Evolutionary conservation across 2,888 invertebrate species (phyloP).

Genomic region (Amitus sp.): DNA sequence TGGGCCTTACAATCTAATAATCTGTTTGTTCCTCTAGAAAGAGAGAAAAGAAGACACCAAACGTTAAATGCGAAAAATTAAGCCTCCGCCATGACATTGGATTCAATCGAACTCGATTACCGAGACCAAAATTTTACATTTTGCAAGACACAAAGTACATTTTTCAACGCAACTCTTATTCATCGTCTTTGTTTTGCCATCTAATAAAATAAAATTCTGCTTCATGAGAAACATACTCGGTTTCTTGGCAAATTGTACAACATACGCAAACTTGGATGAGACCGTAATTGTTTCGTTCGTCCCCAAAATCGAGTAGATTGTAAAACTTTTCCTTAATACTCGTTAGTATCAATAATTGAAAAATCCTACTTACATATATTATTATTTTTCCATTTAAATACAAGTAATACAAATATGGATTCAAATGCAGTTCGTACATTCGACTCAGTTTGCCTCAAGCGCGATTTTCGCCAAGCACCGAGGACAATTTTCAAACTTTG

Average conservation of each 20-base stretch:
- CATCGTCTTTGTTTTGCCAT: too few relatives aligned
- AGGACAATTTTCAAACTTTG: too few relatives aligned
- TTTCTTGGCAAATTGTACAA: background rate
- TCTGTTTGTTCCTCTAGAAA: slow-evolving; percentile 4
- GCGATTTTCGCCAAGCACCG: background rate
- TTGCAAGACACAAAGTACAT: background rate
- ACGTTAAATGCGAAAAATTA: background rate
- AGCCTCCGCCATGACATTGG: background rate
- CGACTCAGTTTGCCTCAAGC: slow-evolving; percentile 39
- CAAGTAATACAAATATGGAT: slow-evolving; percentile 28
- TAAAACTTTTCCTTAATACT: slow-evolving; percentile 56
- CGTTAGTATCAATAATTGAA: slow-evolving; percentile 52
- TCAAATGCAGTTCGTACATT: slow-evolving; percentile 46
- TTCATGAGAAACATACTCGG: background rate
- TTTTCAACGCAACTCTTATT: background rate
- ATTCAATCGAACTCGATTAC: too few relatives aligned
- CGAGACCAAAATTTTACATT: background rate
- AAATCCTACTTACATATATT: slow-evolving; percentile 56
- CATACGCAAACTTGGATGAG: too few relatives aligned
- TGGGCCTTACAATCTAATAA: slow-evolving; percentile 9
- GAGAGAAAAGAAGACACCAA: slow-evolving; percentile 4
- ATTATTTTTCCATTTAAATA: slow-evolving; percentile 30
- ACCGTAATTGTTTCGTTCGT: too few relatives aligned
- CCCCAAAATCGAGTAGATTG: slow-evolving; percentile 20
- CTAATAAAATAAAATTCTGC: background rate